Evolutionary conservation across 2,888 invertebrate genomes (phyloP).

Genomic region (Anagyrus pseudococci): DNA sequence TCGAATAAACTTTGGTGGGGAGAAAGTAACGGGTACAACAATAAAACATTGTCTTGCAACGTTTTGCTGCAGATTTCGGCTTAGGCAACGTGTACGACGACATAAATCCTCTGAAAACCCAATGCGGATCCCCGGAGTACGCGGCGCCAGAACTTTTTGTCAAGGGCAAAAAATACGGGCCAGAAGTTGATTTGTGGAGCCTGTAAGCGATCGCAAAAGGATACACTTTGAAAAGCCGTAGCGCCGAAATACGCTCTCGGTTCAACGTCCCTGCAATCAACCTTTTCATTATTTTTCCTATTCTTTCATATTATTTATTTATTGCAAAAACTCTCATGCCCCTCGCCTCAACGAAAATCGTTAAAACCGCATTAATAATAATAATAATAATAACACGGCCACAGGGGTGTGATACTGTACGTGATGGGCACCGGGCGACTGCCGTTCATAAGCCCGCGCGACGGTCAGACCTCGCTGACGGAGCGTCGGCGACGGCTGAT

Average conservation of each 20-base stretch:
- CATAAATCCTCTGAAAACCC: constrained; percentile 71
- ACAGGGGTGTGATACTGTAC: constrained; percentile 78
- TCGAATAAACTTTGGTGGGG: no score
- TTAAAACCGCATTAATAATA: no score
- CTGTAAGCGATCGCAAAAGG: constrained; percentile 62
- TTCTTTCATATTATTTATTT: no score
- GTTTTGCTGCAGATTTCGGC: constrained; percentile 70
- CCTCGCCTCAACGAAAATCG: no score
- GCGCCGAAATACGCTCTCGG: no score
- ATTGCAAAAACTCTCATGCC: no score
- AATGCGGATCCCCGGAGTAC: constrained; percentile 82
- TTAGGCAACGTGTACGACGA: constrained; percentile 73
- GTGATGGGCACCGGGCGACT: constrained; percentile 77
- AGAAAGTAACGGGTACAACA: no score
- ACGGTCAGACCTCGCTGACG: constrained; percentile 62
- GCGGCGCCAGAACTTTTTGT: constrained; percentile 80
- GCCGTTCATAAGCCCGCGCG: constrained; percentile 67
- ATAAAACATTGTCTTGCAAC: no score
- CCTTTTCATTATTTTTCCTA: no score
- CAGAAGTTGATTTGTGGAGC: constrained; percentile 82
- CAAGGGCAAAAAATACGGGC: constrained; percentile 73
- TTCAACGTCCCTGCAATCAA: no score
- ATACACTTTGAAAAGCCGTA: not conserved
- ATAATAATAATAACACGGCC: no score
- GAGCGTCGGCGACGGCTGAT: constrained; percentile 70